A percentile compares a stretch with the other conserved stretches of the same genome.
Evolutionary conservation across 2,113 vertebrate species (phyloP).

Genomic region (Macrotus californicus): DNA sequence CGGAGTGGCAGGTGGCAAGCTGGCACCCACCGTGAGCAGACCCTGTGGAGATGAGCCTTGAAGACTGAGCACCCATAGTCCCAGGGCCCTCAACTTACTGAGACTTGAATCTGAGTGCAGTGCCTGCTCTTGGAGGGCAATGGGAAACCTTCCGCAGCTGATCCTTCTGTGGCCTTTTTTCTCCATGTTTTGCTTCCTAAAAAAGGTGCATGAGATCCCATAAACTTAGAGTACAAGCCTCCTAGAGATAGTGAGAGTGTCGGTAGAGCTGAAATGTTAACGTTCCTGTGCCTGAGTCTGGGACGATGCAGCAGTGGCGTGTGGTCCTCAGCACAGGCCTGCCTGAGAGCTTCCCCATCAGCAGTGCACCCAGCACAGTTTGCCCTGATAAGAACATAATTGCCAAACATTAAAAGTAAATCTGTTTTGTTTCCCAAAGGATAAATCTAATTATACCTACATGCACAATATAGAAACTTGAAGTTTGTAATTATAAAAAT

Average conservation of each 20-base stretch:
- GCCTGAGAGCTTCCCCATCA: background rate
- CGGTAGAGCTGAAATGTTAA: background rate
- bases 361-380: background rate
- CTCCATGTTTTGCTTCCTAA: conserved; percentile 69
- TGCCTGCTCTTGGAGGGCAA: conserved; percentile 53
- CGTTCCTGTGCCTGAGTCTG: background rate
- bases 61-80: background rate
- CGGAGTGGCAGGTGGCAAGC: background rate
- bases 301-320: fast-evolving
- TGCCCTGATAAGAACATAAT: background rate
- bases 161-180: conserved; percentile 36
- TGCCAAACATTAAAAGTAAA: background rate
- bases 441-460: background rate
- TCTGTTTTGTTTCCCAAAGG: background rate
- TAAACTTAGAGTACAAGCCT: background rate
- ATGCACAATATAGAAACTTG: background rate
- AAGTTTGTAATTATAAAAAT: background rate
- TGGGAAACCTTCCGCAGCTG: conserved; percentile 16
- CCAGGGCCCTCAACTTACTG: conserved; percentile 51
- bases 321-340: background rate
- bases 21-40: background rate
- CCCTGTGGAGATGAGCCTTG: background rate
- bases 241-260: too few relatives aligned
- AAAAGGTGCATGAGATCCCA: background rate
- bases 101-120: conserved; percentile 37